Conservation (phyloP, 2,797 vertebrate genomes). For the Pipistrellus kuhlii region DNA sequence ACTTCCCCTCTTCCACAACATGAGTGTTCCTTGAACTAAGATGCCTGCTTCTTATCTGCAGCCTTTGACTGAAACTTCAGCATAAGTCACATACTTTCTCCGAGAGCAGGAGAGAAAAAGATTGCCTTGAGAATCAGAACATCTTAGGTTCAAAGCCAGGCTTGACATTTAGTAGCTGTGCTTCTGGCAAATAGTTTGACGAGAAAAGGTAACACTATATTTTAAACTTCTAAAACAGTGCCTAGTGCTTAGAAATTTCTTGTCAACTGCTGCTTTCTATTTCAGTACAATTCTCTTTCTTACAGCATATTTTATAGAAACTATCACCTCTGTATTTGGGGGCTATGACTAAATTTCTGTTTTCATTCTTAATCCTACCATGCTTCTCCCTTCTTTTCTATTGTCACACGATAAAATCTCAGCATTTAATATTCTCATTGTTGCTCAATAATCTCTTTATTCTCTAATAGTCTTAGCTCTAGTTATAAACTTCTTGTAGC, state of each 20-base stretch:
- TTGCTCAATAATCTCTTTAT: background rate
- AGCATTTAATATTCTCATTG: background rate
- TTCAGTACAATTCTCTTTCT: background rate
- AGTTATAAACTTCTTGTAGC: background rate
- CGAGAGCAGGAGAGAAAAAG: background rate
- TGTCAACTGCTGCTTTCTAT: background rate
- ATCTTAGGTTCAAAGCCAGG: slow-evolving; percentile 43
- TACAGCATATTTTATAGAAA: slow-evolving; percentile 19
- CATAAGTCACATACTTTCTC: slow-evolving; percentile 16
- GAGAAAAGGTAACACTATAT: background rate
- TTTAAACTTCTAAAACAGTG: background rate
- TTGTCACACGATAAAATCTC: background rate
- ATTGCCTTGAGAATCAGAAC: background rate
- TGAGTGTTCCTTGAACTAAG: slow-evolving; percentile 32
- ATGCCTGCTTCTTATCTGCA: slow-evolving; percentile 60
- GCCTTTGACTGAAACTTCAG: slow-evolving; percentile 52
- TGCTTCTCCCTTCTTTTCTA: background rate
- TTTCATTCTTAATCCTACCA: background rate
- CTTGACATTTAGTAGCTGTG: slow-evolving; percentile 43
- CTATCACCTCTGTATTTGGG: background rate
- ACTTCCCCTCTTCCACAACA: background rate
- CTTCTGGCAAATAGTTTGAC: background rate
- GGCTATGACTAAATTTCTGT: background rate
- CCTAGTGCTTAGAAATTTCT: background rate
- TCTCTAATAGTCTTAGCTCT: background rate